phyloP scores from a whole-genome alignment of 2,797 vertebrate genomes.

The Muscicapa striata region DNA sequence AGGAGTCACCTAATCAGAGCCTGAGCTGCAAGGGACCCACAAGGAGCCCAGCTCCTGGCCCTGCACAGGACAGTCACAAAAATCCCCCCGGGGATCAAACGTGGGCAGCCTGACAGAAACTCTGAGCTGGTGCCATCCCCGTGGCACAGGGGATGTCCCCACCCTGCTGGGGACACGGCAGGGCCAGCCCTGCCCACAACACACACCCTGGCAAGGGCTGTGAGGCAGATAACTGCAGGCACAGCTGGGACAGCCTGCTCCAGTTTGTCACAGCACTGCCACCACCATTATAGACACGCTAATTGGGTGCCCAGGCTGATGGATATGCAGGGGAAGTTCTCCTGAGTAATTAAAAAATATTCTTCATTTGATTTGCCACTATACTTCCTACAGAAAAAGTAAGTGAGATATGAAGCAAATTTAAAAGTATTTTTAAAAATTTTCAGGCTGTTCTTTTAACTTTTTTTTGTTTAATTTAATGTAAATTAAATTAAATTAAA shows the following conservation, averaged over 20 bases:
- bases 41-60: background rate
- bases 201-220: background rate
- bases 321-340: background rate
- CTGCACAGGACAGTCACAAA: background rate
- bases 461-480: background rate
- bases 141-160: rapidly evolving
- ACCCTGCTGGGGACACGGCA: background rate
- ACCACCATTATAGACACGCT: background rate
- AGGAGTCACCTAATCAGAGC: background rate
- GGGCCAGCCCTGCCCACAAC: background rate
- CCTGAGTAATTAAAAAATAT: background rate
- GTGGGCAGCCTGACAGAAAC: rapidly evolving
- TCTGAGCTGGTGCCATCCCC: background rate
- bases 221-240: background rate
- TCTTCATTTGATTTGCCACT: background rate
- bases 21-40: background rate
- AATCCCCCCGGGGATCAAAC: rapidly evolving
- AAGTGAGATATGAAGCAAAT: background rate
- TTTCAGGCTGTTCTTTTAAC: background rate
- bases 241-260: background rate
- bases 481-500: too few relatives aligned
- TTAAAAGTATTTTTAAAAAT: background rate
- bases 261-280: rapidly evolving
- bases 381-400: background rate
- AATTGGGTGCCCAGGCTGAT: background rate